These are phyloP conservation scores for Ceriagrion tenellum DNA, from an alignment of 2,888 invertebrate genomes.

Conservation along the genomic window DNA sequence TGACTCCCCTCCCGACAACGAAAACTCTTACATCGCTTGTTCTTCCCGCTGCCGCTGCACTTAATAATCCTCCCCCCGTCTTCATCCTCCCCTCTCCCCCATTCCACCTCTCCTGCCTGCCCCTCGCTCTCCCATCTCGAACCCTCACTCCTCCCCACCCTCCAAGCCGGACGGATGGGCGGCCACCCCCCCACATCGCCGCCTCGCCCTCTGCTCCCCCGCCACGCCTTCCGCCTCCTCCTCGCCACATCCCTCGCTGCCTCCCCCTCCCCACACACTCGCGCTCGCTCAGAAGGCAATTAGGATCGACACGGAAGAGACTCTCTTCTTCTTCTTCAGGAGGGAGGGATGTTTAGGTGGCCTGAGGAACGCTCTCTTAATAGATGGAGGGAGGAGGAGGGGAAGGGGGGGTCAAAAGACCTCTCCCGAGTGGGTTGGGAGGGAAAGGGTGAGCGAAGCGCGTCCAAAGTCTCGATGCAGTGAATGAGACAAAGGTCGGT, in stretches of 20 bases:
- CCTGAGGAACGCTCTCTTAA: too few species aligned
- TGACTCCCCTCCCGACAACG: too few species aligned
- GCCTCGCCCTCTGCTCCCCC: not conserved
- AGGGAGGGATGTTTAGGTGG: not conserved
- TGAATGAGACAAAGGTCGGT: too few species aligned
- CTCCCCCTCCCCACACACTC: not conserved
- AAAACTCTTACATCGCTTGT: too few species aligned
- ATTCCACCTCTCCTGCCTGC: too few species aligned
- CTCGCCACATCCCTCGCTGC: not conserved
- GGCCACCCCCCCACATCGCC: not conserved
- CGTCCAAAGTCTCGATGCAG: not conserved
- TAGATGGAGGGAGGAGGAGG: too few species aligned
- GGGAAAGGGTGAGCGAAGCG: not conserved
- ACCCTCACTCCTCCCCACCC: not conserved
- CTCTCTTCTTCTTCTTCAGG: not conserved
- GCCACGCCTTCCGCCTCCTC: not conserved
- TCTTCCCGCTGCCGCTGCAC: not conserved
- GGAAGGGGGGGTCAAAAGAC: conserved; percentile 37
- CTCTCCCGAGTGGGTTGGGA: not conserved
- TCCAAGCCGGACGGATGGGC: too few species aligned
- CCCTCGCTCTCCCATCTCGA: not conserved
- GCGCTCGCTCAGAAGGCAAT: not conserved
- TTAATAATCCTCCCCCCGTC: not conserved
- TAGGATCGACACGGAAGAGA: conserved; percentile 51
- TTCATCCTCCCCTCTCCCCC: not conserved